Base-by-base conservation (phyloP, 1,140 invertebrate species). In the Chlorops oryzae region DNA sequence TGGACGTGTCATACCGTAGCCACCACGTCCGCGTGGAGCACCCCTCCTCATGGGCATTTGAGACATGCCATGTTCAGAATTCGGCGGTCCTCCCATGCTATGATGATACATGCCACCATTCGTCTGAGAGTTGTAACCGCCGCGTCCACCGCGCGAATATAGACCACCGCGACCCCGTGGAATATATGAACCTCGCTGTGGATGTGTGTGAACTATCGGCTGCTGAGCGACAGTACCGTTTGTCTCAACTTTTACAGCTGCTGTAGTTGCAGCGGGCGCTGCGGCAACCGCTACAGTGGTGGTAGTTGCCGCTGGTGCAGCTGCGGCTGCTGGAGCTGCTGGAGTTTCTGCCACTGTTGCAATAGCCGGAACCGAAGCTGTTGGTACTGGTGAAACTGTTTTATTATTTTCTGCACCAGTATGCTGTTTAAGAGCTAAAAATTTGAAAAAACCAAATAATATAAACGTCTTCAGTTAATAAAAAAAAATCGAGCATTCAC, bases 391-490 rank as follows among this genome's bases (percentile, higher is more conserved):
- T 6, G 67, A 65, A 10, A 66, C 63, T 17, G 66, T 69, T 55
- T 70, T 67, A 48, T 70, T 70, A 41, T 70, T 68, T 32, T 70
- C 67, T n/a, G 63, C 61, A 34, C 65, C 64, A 23, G 67, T 65
- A 42, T 69, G 67, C 52, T 70, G 67, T 50, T 70, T 70, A 18
- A 63, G 63, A 35, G 65, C 67, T 70, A 34, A 32, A 43, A 42
- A 51, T 42, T 51, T 25, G 12, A 43, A 46, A 18, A 47, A n/a
- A n/a, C n/a, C n/a, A n/a, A n/a, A n/a, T n/a, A n/a, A n/a, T n/a
- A n/a, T n/a, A n/a, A n/a, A n/a, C n/a, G n/a, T n/a, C n/a, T n/a
- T n/a, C n/a, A 27, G 1, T 10, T 17, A 6, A 17, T 10, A 38
- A 38, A 23, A 25, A 24, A 48, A 25, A 38, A 18, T 5, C 17